Percentiles rank a stretch among this genome's conserved stretches.
Conservation (phyloP, 2,888 invertebrate genomes). For the Apamea epomidion region DNA sequence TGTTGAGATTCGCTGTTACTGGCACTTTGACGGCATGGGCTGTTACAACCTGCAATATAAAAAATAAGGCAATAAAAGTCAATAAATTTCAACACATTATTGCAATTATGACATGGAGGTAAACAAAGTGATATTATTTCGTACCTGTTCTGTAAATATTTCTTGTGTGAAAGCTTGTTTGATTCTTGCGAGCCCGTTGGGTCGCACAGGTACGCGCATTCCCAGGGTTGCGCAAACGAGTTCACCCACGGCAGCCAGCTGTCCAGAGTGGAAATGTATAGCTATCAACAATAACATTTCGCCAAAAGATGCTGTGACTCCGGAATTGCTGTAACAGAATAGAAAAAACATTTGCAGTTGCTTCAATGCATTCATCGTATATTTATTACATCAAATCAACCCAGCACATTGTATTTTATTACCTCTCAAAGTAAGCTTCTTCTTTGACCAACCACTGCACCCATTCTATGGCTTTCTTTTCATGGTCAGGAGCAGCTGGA, state of each 20-base stretch:
- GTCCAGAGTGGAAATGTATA: constrained; percentile 99
- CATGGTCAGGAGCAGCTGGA: constrained; percentile 93
- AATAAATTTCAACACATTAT: not conserved
- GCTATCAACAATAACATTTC: constrained; percentile 99
- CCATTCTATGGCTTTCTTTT: constrained; percentile 97
- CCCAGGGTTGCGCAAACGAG: constrained; percentile 98
- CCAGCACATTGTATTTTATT: constrained; percentile 39
- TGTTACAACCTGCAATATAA: constrained; percentile 93
- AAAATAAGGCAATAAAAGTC: not conserved
- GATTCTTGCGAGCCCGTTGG: constrained; percentile 96
- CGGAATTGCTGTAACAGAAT: constrained; percentile 91
- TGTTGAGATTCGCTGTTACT: constrained; percentile 96
- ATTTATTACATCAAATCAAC: not conserved
- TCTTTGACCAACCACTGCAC: constrained; percentile 97
- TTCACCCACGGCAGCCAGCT: constrained; percentile 97
- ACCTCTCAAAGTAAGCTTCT: constrained; percentile 96
- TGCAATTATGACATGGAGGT: not conserved
- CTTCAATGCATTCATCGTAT: not conserved
- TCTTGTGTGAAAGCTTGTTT: constrained; percentile 99
- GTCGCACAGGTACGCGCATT: constrained; percentile 97
- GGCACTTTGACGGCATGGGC: constrained; percentile 99
- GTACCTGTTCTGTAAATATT: constrained; percentile 98
- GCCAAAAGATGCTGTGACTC: constrained; percentile 96
- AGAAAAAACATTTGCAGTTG: not conserved
- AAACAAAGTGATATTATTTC: not conserved